These are phyloP conservation scores for Sebastiscus albofasciatus DNA, from an alignment of 2,797 vertebrate species.

Conservation along the genomic window DNA sequence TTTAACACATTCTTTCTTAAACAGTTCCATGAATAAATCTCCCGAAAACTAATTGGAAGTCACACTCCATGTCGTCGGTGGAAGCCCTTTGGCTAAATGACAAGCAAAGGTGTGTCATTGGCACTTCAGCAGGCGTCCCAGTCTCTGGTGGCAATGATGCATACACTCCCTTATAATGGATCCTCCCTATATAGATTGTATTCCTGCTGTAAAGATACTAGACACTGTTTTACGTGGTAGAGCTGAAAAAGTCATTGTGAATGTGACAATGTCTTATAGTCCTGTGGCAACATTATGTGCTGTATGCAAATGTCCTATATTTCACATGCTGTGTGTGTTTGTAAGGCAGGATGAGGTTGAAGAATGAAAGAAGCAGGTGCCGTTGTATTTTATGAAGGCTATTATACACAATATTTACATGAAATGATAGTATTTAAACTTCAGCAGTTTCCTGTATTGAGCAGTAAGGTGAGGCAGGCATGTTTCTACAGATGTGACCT, in stretches of 20 bases:
- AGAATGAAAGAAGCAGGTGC: neutral
- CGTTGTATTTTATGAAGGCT: neutral
- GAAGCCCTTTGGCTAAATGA: conserved; percentile 66
- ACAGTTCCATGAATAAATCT: conserved; percentile 74
- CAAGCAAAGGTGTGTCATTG: conserved; percentile 63
- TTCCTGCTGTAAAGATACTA: conserved; percentile 18
- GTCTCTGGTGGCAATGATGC: conserved; percentile 49
- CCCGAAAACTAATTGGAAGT: conserved; percentile 76
- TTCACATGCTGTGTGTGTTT: neutral
- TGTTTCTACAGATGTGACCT: neutral
- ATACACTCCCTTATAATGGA: conserved; percentile 44
- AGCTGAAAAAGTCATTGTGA: neutral
- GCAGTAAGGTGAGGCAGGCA: neutral
- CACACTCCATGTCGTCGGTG: conserved; percentile 56
- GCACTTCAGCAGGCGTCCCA: conserved; percentile 19
- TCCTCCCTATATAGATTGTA: conserved; percentile 33
- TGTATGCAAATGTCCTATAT: neutral
- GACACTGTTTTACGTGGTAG: conserved; percentile 20
- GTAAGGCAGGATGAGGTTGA: neutral
- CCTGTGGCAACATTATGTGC: neutral
- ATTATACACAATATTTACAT: neutral
- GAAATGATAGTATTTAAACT: neutral
- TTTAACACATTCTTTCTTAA: conserved; percentile 59
- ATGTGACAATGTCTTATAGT: neutral
- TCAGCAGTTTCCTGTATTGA: conserved; percentile 1